Percentiles rank a stretch among this genome's conserved stretches.
phyloP scores from a whole-genome alignment of 1,140 invertebrate species.

The Mycetomoellerius zeteki region DNA sequence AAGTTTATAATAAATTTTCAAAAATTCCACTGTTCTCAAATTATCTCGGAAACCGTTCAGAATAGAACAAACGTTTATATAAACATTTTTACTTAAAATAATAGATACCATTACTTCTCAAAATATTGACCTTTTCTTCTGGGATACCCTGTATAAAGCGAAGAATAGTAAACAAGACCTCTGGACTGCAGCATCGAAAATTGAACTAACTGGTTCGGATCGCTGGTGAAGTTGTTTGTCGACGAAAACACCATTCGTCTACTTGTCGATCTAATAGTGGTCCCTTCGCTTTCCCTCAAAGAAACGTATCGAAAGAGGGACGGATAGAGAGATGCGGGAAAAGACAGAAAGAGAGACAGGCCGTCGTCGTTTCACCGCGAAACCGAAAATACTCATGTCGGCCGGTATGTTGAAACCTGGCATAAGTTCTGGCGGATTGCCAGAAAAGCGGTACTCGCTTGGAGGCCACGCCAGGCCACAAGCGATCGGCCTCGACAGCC shows the following conservation, averaged over 20 bases:
- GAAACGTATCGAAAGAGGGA: constrained; percentile 25
- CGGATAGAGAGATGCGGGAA: not conserved
- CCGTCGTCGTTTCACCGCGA: constrained; percentile 77
- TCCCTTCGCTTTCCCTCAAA: constrained; percentile 25
- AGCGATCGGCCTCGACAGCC: constrained; percentile 66
- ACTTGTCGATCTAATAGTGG: not conserved
- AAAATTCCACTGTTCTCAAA: too few species aligned
- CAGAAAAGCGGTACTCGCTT: constrained; percentile 73
- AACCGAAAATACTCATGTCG: constrained; percentile 87
- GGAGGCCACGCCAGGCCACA: constrained; percentile 77
- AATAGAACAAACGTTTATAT: too few species aligned
- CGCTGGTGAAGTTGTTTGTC: not conserved
- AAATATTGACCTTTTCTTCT: too few species aligned
- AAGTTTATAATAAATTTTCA: too few species aligned
- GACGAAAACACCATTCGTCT: constrained; percentile 15
- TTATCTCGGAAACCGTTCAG: too few species aligned
- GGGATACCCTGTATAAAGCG: not conserved
- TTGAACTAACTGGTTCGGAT: not conserved
- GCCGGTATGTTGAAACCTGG: constrained; percentile 83
- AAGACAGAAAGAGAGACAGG: constrained; percentile 30
- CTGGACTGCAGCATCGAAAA: not conserved
- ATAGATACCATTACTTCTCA: too few species aligned
- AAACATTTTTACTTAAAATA: too few species aligned
- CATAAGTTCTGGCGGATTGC: constrained; percentile 82
- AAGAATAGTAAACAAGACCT: constrained; percentile 23